Evolutionary conservation across 2,797 vertebrate species (phyloP), one percentile per base, ranked within the genome.

Genomic region (Echiichthys vipera): DNA sequence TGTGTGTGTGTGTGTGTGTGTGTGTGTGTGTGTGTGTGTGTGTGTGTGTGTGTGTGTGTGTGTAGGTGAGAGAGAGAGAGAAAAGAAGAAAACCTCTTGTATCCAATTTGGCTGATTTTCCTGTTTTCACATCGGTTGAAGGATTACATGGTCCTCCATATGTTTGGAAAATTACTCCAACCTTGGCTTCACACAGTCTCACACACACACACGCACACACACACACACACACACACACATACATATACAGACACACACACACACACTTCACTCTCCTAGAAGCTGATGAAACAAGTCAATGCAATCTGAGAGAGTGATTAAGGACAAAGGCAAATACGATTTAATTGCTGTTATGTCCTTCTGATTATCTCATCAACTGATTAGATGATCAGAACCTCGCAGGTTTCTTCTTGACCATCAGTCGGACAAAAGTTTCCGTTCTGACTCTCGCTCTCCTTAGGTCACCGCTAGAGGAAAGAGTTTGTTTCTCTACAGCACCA

Each of bases 341-440:
- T 49, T 84, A 74, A 87, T 90, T 87, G 73, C 83, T 56, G 20
- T 65, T 78, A 78, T 81, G 69, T 73, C 77, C 57, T 18, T 47
- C 43, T 83, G 83, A 86, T 87, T 83, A 84, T 64, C 77, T 88
- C 78, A 85, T 90, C 85, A 86, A 5, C 2, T 89, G 89, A 91
- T 92, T 86, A 85, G 80, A 71, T 80, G 77, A 86, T 89, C 74
- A 86, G 66, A 65, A 71, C 51, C 69, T 83, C 27, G 11, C 65
- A 3, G 64, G 80, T 80, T 71, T 59, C 57, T 20, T 70, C 42
- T 78, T 61, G 78, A 80, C 65, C 74, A 30, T 75, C 75, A 27
- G 24, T 53, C 8, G 43, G 69, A 77, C 71, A 59, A 65, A 72
- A 57, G 71, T 56, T 80, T 54, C 43, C 13, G 7, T 24, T 67